Evolutionary conservation across 2,888 invertebrate genomes (phyloP).

Genomic region (Ceraclea dissimilis): DNA sequence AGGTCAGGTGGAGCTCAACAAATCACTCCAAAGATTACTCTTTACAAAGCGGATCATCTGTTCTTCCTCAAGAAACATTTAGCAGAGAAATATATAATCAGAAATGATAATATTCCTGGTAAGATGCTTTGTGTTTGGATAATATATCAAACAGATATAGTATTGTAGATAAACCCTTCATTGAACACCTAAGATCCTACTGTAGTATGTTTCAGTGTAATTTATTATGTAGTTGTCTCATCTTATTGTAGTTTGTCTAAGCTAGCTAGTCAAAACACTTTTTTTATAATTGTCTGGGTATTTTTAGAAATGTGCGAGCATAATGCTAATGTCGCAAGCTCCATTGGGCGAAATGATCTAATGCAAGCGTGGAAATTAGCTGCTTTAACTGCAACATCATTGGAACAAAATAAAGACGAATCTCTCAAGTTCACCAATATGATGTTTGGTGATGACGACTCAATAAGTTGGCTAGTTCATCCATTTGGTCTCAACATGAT

Average conservation of each 20-base stretch:
- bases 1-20: constrained; percentile 42
- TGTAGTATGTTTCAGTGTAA: too few species aligned
- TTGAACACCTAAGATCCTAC: too few species aligned
- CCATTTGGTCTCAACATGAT: constrained; percentile 82
- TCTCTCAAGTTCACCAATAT: neutral
- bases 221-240: too few species aligned
- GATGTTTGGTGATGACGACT: constrained; percentile 49
- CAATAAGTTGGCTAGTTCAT: constrained; percentile 71
- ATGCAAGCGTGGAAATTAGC: constrained; percentile 85
- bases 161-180: too few species aligned
- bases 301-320: constrained; percentile 62
- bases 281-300: neutral
- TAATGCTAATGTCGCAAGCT: constrained; percentile 72
- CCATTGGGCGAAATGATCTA: constrained; percentile 69
- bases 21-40: constrained; percentile 55
- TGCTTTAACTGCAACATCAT: constrained; percentile 55
- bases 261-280: neutral
- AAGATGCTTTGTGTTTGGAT: too few species aligned
- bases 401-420: constrained; percentile 27
- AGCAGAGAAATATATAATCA: constrained; percentile 72
- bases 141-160: too few species aligned
- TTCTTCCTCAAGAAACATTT: constrained; percentile 74
- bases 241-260: too few species aligned
- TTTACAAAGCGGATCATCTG: constrained; percentile 67
- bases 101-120: constrained; percentile 46